Evolutionary conservation across 1,140 invertebrate genomes (phyloP).

Genomic region (Zaprionus africanus): DNA sequence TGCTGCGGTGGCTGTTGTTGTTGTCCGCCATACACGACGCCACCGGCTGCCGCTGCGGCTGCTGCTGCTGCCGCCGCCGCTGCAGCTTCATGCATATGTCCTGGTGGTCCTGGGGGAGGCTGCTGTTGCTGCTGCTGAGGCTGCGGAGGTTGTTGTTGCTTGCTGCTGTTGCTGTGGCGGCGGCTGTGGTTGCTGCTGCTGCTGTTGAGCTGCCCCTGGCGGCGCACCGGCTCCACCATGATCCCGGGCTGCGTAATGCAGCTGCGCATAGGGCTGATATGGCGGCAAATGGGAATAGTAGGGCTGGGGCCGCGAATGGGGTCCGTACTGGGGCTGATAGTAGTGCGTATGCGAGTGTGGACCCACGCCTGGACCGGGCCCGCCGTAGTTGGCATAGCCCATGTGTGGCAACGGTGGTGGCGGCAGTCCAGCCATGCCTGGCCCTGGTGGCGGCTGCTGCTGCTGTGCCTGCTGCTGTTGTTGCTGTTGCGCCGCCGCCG

Average conservation of each 20-base stretch:
- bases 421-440: slow-evolving; percentile 85
- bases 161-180: slow-evolving; percentile 40
- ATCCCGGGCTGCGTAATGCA: slow-evolving; percentile 35
- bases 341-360: slow-evolving; percentile 86
- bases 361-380: slow-evolving; percentile 57
- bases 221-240: slow-evolving; percentile 46
- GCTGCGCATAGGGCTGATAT: slow-evolving; percentile 87
- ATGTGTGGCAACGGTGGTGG: slow-evolving; percentile 84
- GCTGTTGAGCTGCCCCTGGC: slow-evolving; percentile 83
- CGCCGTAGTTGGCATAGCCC: slow-evolving; percentile 78
- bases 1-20: slow-evolving; percentile 8
- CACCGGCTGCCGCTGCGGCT: slow-evolving; percentile 2
- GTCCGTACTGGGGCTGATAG: slow-evolving; percentile 87
- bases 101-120: slow-evolving; percentile 22
- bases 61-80: slow-evolving; percentile 9
- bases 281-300: slow-evolving; percentile 86
- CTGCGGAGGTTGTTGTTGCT: slow-evolving; percentile 15
- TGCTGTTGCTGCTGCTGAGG: slow-evolving; percentile 40
- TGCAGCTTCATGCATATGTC: slow-evolving; percentile 32
- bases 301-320: slow-evolving; percentile 87
- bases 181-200: slow-evolving; percentile 44
- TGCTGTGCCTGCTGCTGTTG: slow-evolving; percentile 54
- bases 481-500: slow-evolving; percentile 48
- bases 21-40: not conserved
- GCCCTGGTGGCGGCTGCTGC: slow-evolving; percentile 76